Evolutionary conservation across 2,888 invertebrate genomes (phyloP), one percentile per base, ranked within the genome.

Genomic region (Diarsia brunnea): DNA sequence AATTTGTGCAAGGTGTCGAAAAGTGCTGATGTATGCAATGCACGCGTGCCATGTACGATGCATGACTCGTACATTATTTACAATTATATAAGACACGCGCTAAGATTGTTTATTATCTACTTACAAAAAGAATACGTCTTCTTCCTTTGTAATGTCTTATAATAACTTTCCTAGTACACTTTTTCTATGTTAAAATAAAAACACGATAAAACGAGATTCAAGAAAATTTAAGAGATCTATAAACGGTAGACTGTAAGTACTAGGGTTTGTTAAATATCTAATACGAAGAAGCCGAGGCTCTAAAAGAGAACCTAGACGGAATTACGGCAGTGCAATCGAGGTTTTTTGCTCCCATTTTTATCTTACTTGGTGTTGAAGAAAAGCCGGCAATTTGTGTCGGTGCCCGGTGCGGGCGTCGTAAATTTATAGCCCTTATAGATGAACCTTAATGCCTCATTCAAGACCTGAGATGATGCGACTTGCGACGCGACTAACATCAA

Each of bases 351-450:
- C 64, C 45, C 63, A 49, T 31, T 73, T 74, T 78, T 77, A 65
- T 81, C 65, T 77, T 51, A 43, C 60, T 65, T 47, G 73, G 49
- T 75, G 69, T 73, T 72, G 68, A 71, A 82, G 79, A 77, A 84
- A 79, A 75, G 79, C 75, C 47, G n/a, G 66, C 69, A 75, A 82
- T 82, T 84, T 77, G 24, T 64, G 77, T 61, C 53, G n/a, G 24
- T 24, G 21, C 24, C 47, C 27, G 19, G 72, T 11, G 60, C 19
- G 60, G 53, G 43, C n/a, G 27, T 71, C 53, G 60, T 67, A 55
- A 79, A 61, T 69, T 67, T 51, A 67, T 66, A 60, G 66, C 19
- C n/a, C 66, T 69, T 24, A 16, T 55, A 68, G 16, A 70, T 61
- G 24, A 69, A 81, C 24, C 43, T 53, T 53, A 53, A n/a, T 43